Base-by-base conservation (phyloP, 1,140 invertebrate genomes). In the Bombyx mandarina region DNA sequence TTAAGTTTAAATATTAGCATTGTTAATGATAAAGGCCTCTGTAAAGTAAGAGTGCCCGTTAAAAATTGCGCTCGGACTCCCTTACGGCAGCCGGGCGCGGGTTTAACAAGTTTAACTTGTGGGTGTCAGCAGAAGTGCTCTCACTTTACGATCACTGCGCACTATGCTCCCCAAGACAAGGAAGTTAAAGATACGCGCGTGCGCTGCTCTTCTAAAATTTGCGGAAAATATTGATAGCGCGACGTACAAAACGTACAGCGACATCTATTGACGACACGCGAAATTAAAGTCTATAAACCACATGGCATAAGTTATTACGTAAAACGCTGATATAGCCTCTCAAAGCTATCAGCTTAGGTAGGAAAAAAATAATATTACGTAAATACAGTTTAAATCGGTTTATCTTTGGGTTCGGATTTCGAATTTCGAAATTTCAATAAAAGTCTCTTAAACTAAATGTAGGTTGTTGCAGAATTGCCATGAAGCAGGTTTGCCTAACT, bases 161-260 rank as follows among this genome's bases (percentile, higher is more conserved):
- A 91, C 89, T 91, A 88, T 92, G 91, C 91, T 92, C 91, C 90
- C 91, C 89, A 75, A 89, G 90, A 92, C 91, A 91, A 92, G 91
- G 90, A 91, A 73, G 78, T 72, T 60, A 53, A 42, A 6, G 51
- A 43, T 22, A 7, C 8, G n/a, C 6, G 44, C 26, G n/a, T 2
- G 18, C 44, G 18, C 18, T 8, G 9, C 43, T 9, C 10, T 22
- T 45, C 7, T 46, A 9, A 12, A 26, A 43, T 2, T 22, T 22
- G 18, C 6, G 18, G 44, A 18, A 22, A 8, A 43, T 8, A n/a
- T 8, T 12, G 5, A 44, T 54, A 54, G 52, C 26, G 52, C 52
- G 52, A 54, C 45, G n/a, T 54, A 45, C 12, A 54, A 54, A 18
- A 18, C n/a, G 8, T n/a, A 12, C 45, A 43, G 52, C 52, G 52